Percentiles rank a stretch among this genome's conserved stretches.
phyloP scores from a whole-genome alignment of 2,113 vertebrate genomes.

The Nymphicus hollandicus region DNA sequence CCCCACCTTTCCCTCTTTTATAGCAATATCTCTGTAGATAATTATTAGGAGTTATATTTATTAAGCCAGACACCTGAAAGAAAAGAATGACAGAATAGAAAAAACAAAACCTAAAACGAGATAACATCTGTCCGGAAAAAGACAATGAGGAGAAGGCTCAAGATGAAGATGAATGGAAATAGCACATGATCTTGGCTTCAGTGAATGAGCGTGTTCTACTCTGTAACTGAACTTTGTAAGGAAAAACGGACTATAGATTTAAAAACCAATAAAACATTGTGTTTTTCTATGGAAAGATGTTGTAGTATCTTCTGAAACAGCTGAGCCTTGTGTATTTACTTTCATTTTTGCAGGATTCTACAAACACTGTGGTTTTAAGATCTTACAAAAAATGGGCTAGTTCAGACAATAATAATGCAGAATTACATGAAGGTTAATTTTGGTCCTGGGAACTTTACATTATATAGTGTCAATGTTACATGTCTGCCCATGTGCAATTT shows the following conservation, averaged over 20 bases:
- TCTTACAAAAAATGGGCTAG: not conserved
- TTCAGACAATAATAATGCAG: not conserved
- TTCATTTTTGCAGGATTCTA: not conserved
- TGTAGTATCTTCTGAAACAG: not conserved
- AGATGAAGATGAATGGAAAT: conserved; percentile 60
- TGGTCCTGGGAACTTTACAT: not conserved
- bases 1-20: not conserved
- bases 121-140: not conserved
- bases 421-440: not conserved
- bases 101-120: not conserved
- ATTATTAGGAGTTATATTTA: not conserved
- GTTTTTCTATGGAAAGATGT: not conserved
- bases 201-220: conserved; percentile 73
- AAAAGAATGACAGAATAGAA: not conserved
- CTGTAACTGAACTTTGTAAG: not conserved
- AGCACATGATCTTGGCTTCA: conserved; percentile 75
- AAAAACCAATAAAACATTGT: not conserved
- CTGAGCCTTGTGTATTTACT: not conserved
- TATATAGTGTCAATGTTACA: not conserved
- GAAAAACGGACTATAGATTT: not conserved
- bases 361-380: not conserved
- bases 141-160: not conserved
- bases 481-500: not conserved
- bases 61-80: not conserved
- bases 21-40: not conserved